Conservation (phyloP, 2,113 vertebrate genomes). For the Actenoides hombroni region DNA sequence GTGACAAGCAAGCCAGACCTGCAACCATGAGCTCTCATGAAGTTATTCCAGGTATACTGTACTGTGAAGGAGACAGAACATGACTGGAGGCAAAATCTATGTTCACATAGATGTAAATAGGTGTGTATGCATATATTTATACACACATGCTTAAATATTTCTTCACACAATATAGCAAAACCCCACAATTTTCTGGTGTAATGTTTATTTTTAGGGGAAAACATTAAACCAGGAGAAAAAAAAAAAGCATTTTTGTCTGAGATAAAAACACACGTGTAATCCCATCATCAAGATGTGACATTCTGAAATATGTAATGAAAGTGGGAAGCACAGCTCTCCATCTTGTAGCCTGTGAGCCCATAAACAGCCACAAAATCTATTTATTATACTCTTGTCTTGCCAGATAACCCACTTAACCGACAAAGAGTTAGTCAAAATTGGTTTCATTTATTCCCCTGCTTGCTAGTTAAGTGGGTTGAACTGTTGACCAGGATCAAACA, state of each 20-base stretch:
- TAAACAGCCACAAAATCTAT: conserved; percentile 37
- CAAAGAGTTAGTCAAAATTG: background rate
- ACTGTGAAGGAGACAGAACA: background rate
- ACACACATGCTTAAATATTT: background rate
- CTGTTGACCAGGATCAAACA: conserved; percentile 19
- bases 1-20: background rate
- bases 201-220: background rate
- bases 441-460: conserved; percentile 34
- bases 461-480: background rate
- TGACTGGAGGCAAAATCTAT: background rate
- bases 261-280: background rate
- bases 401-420: conserved; percentile 23
- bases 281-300: background rate
- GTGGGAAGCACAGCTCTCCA: background rate
- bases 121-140: background rate
- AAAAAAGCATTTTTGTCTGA: background rate
- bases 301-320: background rate
- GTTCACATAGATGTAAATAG: background rate
- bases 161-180: background rate
- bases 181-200: background rate
- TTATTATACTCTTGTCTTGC: conserved; percentile 18
- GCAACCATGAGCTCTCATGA: background rate
- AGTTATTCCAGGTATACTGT: background rate
- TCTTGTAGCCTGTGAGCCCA: background rate
- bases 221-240: background rate